These are phyloP conservation scores for Ctenodactylus gundi DNA, from an alignment of 2,113 vertebrate genomes.

Conservation along the genomic window DNA sequence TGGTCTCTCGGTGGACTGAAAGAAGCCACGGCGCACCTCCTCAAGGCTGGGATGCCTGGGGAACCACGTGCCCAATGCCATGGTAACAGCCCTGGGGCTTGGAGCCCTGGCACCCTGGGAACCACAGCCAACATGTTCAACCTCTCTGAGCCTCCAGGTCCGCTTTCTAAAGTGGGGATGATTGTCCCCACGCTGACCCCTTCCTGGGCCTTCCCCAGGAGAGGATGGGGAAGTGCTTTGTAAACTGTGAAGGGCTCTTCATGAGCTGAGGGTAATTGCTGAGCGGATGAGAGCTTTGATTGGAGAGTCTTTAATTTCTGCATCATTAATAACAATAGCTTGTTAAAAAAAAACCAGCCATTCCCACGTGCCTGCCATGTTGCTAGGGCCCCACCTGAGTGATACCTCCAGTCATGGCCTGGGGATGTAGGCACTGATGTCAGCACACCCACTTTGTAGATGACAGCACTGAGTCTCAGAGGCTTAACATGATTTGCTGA, in stretches of 20 bases:
- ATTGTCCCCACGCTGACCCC: not conserved
- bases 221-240: conserved; percentile 48
- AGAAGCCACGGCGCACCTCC: not conserved
- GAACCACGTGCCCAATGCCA: fast-evolving
- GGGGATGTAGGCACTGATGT: not conserved
- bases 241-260: conserved; percentile 61
- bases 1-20: not conserved
- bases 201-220: conserved; percentile 15
- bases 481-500: not conserved
- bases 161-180: not conserved
- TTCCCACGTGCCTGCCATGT: not conserved
- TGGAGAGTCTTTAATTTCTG: conserved; percentile 42
- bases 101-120: not conserved
- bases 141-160: conserved; percentile 16
- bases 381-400: not conserved
- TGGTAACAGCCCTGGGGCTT: not conserved
- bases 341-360: not conserved
- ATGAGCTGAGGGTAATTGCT: conserved; percentile 43
- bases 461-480: not conserved
- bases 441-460: conserved; percentile 23
- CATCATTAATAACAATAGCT: conserved; percentile 37
- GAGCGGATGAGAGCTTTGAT: conserved; percentile 23
- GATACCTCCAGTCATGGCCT: not conserved
- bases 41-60: not conserved
- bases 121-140: not conserved